Evolutionary conservation across 2,797 vertebrate genomes (phyloP), one percentile per base, ranked within the genome.

Genomic region (Antennarius maculatus): DNA sequence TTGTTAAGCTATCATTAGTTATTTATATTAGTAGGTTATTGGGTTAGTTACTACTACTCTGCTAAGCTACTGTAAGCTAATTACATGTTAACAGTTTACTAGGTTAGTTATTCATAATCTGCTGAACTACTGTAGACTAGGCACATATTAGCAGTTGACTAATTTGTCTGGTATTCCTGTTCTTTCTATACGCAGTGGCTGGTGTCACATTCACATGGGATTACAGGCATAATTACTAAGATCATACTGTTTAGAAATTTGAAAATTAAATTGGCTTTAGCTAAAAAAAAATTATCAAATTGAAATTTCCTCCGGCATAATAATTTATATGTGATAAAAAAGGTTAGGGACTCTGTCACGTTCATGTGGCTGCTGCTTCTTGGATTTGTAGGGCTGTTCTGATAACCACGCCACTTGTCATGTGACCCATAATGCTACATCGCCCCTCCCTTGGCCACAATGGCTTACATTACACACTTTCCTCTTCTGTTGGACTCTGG

Each of bases 401-500:
- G 18, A 28, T 13, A 12, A 42, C 15, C 11, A 1, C 14, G 9
- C 15, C 13, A 23, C 50, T 27, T 31, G 8, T 52, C 41, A 23
- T 4, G 37, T 18, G 39, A 8, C n/a, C 2, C 16, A 6, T 17
- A 5, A 17, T 54, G 28, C 27, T 28, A 6, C 16, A 1, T 13
- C 45, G 54, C 54, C 49, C 47, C 55, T 41, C 45, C 51, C 65
- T 50, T 29, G 29, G 43, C 41, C 28, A 39, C 34, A 53, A 5
- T 50, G 48, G 57, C 23, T 80, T 63, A 46, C 48, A 47, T 76
- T 64, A 69, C 71, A 76, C 50, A n/a, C 28, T 27, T 67, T 12
- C 62, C 16, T 65, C 53, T 3, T 66, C 62, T 72, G 29, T 43
- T 74, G 66, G 45, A 76, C 60, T 74, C 51, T 53, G 17, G 63